Base-by-base conservation (phyloP, 2,113 vertebrate species). In the Chloebia gouldiae region DNA sequence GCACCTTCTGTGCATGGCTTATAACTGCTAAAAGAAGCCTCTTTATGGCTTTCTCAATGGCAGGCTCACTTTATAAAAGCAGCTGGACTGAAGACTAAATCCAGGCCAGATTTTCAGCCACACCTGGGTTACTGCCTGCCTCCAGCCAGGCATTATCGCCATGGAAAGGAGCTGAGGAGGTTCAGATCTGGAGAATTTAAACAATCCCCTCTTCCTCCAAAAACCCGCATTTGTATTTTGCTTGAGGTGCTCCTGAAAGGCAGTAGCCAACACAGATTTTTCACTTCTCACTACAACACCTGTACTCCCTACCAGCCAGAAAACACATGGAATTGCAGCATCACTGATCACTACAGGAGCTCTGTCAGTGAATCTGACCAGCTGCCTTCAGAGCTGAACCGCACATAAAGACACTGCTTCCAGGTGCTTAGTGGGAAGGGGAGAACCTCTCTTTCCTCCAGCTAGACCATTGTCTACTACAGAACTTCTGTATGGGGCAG, bases 171-270 rank as follows among this genome's bases (percentile, higher is more conserved):
- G 30, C 54, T 15, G 13, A 40, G 51, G 33, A 51, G 17, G 17
- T 10, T 21, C 42, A 57, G 22, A 25, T 44, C 25, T 37, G 14
- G n/a, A 51, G 5, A 40, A 33, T 37, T 80, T 54, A 72, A 60
- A 25, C 47, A 49, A 9, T 7, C 15, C 15, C 4, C 0, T 0
- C 33, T 31, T 54, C 44, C 44, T 68, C 49, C 31, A 42, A 15
- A 50, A 77, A 30, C 15, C 51, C 21, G 33, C 20, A 4, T 15
- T 49, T 78, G 37, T 0, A 2, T 37, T 76, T 44, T n/a, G 2
- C 21, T 54, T 28, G 59, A 17, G 39, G 30, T 12, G 22, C 17
- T 71, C 56, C 82, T 64, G 68, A 49, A 59, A 42, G 27, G 42
- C 47, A 65, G 33, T 0, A 72, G 40, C 37, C 65, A 44, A 30